Percentiles rank a stretch among this genome's conserved stretches.
phyloP scores from a whole-genome alignment of 1,140 invertebrate genomes.

The Ctenoplectra terminalis region DNA sequence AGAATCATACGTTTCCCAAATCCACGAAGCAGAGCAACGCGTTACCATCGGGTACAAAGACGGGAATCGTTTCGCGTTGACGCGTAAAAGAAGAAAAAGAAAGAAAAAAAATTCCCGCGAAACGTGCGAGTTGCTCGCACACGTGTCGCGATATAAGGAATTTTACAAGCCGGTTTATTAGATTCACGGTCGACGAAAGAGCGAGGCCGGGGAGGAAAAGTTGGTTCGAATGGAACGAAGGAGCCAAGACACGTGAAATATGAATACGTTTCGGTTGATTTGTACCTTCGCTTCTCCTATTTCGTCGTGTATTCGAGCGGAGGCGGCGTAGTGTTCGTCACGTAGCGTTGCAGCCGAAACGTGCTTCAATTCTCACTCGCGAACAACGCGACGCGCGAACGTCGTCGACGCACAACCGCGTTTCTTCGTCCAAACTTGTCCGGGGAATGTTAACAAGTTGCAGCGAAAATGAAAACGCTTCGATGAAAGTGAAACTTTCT shows the following conservation, averaged over 20 bases:
- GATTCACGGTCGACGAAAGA: constrained; percentile 37
- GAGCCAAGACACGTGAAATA: constrained; percentile 51
- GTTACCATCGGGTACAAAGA: no score
- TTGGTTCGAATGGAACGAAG: constrained; percentile 33
- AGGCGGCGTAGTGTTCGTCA: constrained; percentile 52
- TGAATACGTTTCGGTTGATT: constrained; percentile 69
- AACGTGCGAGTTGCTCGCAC: no score
- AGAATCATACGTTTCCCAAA: no score
- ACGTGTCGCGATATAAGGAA: constrained; percentile 32
- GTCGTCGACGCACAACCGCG: no score
- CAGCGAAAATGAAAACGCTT: no score
- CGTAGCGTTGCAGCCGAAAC: constrained; percentile 70
- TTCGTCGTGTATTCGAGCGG: constrained; percentile 58
- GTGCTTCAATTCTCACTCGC: constrained; percentile 67
- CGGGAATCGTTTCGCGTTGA: neutral
- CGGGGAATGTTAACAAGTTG: constrained; percentile 55
- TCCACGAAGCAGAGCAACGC: no score
- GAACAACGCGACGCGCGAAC: constrained; percentile 44
- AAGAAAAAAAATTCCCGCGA: no score
- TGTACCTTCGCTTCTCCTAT: constrained; percentile 58
- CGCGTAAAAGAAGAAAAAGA: no score
- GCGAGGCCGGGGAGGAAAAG: constrained; percentile 33
- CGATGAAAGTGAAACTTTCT: no score
- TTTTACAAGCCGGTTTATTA: constrained; percentile 59
- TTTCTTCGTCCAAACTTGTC: constrained; percentile 46